phyloP scores from a whole-genome alignment of 2,113 vertebrate species.

The Dicentrarchus labrax region DNA sequence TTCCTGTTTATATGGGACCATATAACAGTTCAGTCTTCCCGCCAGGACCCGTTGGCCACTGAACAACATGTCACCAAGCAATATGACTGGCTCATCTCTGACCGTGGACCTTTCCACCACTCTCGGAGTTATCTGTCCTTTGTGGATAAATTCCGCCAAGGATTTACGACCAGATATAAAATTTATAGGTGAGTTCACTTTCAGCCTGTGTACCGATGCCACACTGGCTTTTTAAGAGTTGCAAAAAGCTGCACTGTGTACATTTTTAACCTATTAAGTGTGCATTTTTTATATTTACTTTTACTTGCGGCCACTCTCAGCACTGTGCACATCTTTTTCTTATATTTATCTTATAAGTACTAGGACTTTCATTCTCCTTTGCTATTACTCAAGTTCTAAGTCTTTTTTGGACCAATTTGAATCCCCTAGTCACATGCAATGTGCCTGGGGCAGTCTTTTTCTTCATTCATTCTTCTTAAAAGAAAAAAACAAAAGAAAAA shows the following conservation, averaged over 20 bases:
- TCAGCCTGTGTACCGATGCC: constrained; percentile 55
- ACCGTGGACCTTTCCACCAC: constrained; percentile 99
- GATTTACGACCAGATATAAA: constrained; percentile 99
- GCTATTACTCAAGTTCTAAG: not conserved
- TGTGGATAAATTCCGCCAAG: constrained; percentile 99
- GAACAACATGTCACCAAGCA: constrained; percentile 99
- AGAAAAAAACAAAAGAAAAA: not conserved
- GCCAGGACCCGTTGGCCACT: constrained; percentile 93
- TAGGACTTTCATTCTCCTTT: not conserved
- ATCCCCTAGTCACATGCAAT: not conserved
- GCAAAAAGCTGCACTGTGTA: constrained; percentile 64
- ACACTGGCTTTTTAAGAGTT: constrained; percentile 55
- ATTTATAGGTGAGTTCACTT: constrained; percentile 95
- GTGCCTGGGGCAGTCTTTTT: too few species aligned
- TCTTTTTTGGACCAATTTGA: not conserved
- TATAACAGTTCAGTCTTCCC: constrained; percentile 98
- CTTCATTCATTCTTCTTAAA: too few species aligned
- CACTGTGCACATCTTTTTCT: constrained; percentile 1
- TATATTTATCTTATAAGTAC: constrained; percentile 15
- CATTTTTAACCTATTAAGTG: constrained; percentile 48
- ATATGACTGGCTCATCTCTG: constrained; percentile 99
- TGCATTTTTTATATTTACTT: constrained; percentile 43
- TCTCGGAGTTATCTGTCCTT: constrained; percentile 99
- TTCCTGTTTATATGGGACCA: constrained; percentile 99
- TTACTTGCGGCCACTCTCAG: constrained; percentile 1